Conservation (phyloP, 2,888 invertebrate species). For the Amiota communis region DNA sequence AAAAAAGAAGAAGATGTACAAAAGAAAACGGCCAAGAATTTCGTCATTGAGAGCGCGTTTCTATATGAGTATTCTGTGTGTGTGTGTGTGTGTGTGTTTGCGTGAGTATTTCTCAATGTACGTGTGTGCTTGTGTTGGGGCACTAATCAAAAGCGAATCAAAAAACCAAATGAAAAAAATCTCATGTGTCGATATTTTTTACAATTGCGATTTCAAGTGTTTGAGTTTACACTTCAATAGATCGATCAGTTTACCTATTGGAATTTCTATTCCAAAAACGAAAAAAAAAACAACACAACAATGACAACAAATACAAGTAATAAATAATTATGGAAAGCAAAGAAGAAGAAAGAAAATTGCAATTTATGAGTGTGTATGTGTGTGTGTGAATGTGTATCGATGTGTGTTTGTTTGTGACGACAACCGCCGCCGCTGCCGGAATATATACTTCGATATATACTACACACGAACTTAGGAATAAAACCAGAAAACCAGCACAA, state of each 20-base stretch:
- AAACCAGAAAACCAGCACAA: constrained; percentile 1
- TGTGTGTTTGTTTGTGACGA: background rate
- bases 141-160: constrained; percentile 1
- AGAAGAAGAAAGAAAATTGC: constrained; percentile 1
- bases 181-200: constrained; percentile 15
- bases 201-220: constrained; percentile 11
- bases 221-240: too few relatives aligned
- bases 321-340: background rate
- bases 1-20: constrained; percentile 31
- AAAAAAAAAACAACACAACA: background rate
- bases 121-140: constrained; percentile 34
- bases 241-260: background rate
- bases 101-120: constrained; percentile 36
- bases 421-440: background rate
- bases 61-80: constrained; percentile 48
- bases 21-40: constrained; percentile 56
- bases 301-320: constrained; percentile 1
- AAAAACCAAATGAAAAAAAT: constrained; percentile 13
- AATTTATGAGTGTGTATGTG: constrained; percentile 20
- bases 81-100: constrained; percentile 45
- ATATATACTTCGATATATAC: background rate
- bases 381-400: constrained; percentile 31
- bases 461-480: background rate
- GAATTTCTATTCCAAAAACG: background rate
- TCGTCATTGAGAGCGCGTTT: constrained; percentile 64